Evolutionary conservation across 2,797 vertebrate genomes (phyloP).

Genomic region (Schizopygopsis malacanthus): DNA sequence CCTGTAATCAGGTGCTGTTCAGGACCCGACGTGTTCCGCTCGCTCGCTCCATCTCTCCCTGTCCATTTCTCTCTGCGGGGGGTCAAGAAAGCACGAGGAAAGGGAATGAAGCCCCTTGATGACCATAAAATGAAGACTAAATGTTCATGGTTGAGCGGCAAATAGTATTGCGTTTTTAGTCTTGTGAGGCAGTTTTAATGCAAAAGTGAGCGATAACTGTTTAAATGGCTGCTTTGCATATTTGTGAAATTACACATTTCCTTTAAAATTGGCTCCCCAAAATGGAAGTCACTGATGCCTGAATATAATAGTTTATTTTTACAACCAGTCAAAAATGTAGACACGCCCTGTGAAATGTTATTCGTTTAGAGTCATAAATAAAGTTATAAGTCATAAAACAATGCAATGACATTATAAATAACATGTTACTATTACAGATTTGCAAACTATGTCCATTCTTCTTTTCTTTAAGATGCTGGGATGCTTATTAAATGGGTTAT

Average conservation of each 20-base stretch:
- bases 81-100: constrained; percentile 79
- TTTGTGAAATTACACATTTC: constrained; percentile 64
- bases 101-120: constrained; percentile 77
- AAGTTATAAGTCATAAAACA: not conserved
- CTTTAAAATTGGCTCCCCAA: constrained; percentile 1
- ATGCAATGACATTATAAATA: not conserved
- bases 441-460: not conserved
- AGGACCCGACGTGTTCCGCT: constrained; percentile 80
- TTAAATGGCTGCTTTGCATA: constrained; percentile 66
- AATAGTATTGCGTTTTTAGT: constrained; percentile 76
- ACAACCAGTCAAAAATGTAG: not conserved
- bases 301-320: constrained; percentile 5
- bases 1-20: constrained; percentile 87
- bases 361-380: not conserved
- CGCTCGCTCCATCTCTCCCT: constrained; percentile 73
- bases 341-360: not conserved
- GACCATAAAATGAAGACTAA: constrained; percentile 77
- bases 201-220: constrained; percentile 65
- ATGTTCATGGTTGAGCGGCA: constrained; percentile 74
- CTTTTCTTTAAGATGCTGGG: not conserved
- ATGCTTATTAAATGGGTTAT: not conserved
- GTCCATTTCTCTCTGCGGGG: constrained; percentile 76
- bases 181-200: constrained; percentile 77
- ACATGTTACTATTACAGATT: not conserved
- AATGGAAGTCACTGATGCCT: constrained; percentile 9